Evolutionary conservation across 2,888 invertebrate species (phyloP).

Genomic region (Fragum fragum): DNA sequence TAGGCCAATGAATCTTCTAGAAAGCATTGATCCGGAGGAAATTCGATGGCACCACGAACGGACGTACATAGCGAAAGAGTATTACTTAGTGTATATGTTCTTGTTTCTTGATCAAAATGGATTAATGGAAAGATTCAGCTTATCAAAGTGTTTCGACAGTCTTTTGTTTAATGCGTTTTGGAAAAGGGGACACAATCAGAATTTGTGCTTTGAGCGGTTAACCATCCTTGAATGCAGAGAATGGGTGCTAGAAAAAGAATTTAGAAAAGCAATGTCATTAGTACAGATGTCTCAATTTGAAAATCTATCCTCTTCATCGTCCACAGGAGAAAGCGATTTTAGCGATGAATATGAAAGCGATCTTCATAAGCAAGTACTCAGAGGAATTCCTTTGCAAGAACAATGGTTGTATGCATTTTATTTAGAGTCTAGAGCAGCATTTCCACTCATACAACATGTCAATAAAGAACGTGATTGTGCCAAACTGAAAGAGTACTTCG

Average conservation of each 20-base stretch:
- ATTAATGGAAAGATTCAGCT: constrained; percentile 2
- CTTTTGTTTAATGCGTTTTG: constrained; percentile 18
- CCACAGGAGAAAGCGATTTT: background rate
- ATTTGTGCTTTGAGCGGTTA: background rate
- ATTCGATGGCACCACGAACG: constrained; percentile 6
- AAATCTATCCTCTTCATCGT: background rate
- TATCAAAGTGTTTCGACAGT: constrained; percentile 23
- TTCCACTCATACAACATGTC: constrained; percentile 9
- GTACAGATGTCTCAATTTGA: background rate
- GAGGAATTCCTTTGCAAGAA: constrained; percentile 22
- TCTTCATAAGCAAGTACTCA: constrained; percentile 9
- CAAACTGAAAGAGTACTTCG: background rate
- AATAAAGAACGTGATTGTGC: background rate
- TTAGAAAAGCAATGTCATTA: background rate
- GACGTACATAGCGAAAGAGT: background rate
- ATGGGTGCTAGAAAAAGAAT: background rate
- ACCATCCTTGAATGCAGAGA: background rate
- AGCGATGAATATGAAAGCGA: background rate
- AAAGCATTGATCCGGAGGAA: background rate
- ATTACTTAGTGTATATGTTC: constrained; percentile 10
- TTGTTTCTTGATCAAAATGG: constrained; percentile 25
- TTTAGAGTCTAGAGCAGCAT: background rate
- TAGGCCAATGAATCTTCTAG: constrained; percentile 1
- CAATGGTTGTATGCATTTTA: constrained; percentile 42
- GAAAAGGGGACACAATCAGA: background rate